Conservation (phyloP, 2,113 vertebrate species). For the Cyanistes caeruleus region DNA sequence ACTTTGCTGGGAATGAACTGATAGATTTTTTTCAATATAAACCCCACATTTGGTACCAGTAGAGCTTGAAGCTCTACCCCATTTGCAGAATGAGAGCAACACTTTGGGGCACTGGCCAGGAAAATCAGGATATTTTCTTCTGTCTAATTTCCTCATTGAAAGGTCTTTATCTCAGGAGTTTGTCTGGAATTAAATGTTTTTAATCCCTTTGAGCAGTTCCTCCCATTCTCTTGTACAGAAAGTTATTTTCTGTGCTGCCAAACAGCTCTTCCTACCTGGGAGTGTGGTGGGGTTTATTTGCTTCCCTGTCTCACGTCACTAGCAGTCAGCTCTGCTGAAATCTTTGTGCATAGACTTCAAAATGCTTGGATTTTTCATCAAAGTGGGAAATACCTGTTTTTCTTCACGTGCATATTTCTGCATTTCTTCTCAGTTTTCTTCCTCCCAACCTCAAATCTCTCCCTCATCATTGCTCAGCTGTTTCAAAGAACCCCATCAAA, state of each 20-base stretch:
- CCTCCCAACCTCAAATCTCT: neutral
- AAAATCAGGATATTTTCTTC: neutral
- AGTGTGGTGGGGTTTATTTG: neutral
- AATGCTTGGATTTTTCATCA: neutral
- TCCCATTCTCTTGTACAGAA: neutral
- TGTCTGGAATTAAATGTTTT: neutral
- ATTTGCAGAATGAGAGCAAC: neutral
- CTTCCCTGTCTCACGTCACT: neutral
- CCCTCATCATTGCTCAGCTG: neutral
- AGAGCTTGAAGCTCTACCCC: neutral
- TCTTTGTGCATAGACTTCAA: neutral
- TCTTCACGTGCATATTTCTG: neutral
- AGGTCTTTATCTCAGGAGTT: neutral
- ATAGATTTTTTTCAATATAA: neutral
- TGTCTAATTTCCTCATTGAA: neutral
- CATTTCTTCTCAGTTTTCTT: neutral
- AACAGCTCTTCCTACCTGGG: neutral
- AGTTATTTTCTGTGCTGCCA: neutral
- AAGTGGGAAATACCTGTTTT: neutral
- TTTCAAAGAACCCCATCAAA: neutral
- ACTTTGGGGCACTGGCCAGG: neutral
- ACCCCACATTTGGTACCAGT: neutral
- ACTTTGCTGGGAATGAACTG: neutral
- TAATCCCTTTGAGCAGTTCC: neutral
- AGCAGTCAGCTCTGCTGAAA: neutral